Evolutionary conservation across 2,888 invertebrate genomes (phyloP), one percentile per base, ranked within the genome.

Genomic region (Portevinia maculata): DNA sequence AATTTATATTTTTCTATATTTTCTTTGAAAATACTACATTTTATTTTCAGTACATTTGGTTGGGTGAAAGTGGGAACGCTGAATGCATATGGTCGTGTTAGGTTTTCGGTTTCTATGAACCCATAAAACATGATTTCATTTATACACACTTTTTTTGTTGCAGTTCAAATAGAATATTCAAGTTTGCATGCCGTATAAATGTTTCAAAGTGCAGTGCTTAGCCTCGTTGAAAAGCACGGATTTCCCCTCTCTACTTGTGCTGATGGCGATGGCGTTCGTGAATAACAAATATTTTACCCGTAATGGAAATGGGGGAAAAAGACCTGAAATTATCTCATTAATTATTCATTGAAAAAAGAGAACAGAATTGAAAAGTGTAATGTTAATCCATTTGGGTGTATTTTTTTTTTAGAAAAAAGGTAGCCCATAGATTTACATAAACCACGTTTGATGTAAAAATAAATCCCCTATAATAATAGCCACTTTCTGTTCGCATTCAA

Each of bases 161-260:
- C 3, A 48, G 48, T 67, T 79, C 74, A 69, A 75, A 79, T 74
- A 75, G 74, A 79, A 79, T 79, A 79, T 79, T 74, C 57, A 79
- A 79, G 75, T 75, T 57, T 74, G 75, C 62, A 62, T 73, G n/a
- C 34, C 57, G 37, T 59, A 79, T 69, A 74, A 69, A 79, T 79
- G 64, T 79, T 79, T 62, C 57, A 64, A 62, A 79, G 67, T 79
- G 69, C 69, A 65, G 65, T 73, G 73, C 73, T 67, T 79, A 71
- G 59, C 39, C 60, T 53, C 67, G 67, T 71, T 79, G 73, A 79
- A 79, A 67, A 52, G 57, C 57, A 52, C 30, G 19, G 34, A 11
- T 46, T 48, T 32, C 8, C 6, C 13, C 11, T 24, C 59, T 3
- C 1, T 13, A 1, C 34, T 5, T 19, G 8, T 19, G 8, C 19